Conservation (phyloP, 2,888 invertebrate genomes). For the Ptychoptera albimana region DNA sequence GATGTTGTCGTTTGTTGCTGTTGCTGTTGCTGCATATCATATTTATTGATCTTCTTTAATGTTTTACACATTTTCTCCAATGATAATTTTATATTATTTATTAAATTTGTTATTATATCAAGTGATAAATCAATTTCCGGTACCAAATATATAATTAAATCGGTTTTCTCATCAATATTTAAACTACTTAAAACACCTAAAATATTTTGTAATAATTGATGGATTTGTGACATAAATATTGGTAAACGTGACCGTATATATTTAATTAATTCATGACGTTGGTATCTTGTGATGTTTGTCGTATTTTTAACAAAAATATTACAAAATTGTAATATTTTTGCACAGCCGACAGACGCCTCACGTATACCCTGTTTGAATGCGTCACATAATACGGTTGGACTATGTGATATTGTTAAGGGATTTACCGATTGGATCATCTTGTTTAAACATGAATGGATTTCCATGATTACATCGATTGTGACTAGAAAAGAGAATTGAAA, state of each 20-base stretch:
- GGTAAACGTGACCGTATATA: conserved; percentile 48
- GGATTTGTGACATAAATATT: conserved; percentile 44
- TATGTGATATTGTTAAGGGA: conserved; percentile 30
- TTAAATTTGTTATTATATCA: conserved; percentile 39
- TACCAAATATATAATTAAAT: conserved; percentile 46
- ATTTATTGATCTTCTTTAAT: neutral
- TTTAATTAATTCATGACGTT: conserved; percentile 48
- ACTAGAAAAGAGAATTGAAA: conserved; percentile 30
- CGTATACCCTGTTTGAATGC: conserved; percentile 43
- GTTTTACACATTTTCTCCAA: conserved; percentile 41
- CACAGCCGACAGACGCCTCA: conserved; percentile 36
- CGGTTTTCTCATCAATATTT: conserved; percentile 38
- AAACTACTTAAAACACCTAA: conserved; percentile 41
- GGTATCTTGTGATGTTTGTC: conserved; percentile 40
- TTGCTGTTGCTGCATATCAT: neutral
- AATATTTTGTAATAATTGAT: conserved; percentile 40
- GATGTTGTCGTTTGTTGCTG: conserved; percentile 16
- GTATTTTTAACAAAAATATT: conserved; percentile 48
- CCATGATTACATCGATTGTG: conserved; percentile 43
- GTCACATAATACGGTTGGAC: conserved; percentile 42
- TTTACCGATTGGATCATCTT: conserved; percentile 42
- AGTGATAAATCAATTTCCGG: conserved; percentile 48
- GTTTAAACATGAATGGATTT: conserved; percentile 44
- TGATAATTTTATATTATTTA: conserved; percentile 41
- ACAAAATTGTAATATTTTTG: conserved; percentile 41